Percentiles rank a stretch among this genome's conserved stretches.
These are phyloP conservation scores for Tetraodon nigroviridis DNA, from an alignment of 2,113 vertebrate species.

Conservation along the genomic window DNA sequence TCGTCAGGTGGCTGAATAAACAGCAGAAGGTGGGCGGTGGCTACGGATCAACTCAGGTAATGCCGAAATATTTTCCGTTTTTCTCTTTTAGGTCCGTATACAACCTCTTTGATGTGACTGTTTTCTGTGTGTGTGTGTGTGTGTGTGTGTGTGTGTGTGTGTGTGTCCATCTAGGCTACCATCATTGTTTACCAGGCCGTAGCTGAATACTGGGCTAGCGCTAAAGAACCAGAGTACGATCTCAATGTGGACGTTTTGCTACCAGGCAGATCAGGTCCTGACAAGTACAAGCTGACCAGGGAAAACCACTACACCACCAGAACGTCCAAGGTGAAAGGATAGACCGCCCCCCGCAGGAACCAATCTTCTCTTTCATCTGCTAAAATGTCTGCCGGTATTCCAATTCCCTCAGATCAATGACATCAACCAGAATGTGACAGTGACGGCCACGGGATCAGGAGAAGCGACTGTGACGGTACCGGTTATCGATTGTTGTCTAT, in stretches of 20 bases:
- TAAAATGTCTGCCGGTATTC: not conserved
- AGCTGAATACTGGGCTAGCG: conserved; percentile 72
- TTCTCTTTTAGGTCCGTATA: not conserved
- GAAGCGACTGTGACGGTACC: conserved; percentile 72
- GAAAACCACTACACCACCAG: conserved; percentile 58
- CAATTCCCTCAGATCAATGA: conserved; percentile 44
- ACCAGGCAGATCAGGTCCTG: conserved; percentile 45
- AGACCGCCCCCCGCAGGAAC: not conserved
- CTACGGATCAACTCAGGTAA: conserved; percentile 85
- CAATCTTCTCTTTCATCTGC: not conserved
- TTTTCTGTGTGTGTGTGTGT: not conserved
- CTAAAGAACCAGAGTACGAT: conserved; percentile 55
- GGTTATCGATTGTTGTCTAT: not conserved
- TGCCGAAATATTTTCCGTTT: not conserved
- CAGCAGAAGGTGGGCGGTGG: conserved; percentile 77
- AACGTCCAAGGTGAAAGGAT: conserved; percentile 71
- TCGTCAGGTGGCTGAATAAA: conserved; percentile 79
- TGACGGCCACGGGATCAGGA: conserved; percentile 75
- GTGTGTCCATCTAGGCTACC: conserved; percentile 83
- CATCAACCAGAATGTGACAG: conserved; percentile 69
- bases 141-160: too few relatives aligned
- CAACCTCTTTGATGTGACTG: not conserved
- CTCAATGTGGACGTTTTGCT: conserved; percentile 78
- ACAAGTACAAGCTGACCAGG: conserved; percentile 55
- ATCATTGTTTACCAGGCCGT: conserved; percentile 87